Evolutionary conservation across 2,888 invertebrate species (phyloP), one percentile per base, ranked within the genome.

Genomic region (Chrysolina oricalcia): DNA sequence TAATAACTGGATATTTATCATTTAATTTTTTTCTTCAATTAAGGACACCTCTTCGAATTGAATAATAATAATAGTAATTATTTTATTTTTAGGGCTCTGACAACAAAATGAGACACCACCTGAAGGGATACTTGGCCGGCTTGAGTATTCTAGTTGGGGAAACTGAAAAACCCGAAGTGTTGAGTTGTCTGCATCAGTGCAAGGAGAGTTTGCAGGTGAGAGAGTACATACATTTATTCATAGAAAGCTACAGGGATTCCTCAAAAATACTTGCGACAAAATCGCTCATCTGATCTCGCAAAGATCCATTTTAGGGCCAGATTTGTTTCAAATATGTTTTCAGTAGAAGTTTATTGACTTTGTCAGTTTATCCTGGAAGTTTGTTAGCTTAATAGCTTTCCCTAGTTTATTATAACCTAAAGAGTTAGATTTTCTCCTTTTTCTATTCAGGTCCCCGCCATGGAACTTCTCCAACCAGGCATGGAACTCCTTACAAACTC

Each of bases 121-220:
- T 97, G 89, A 93, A 90, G 80, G 97, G 97, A n/a, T 96, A 96
- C 89, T 90, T 98, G 87, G 96, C 97, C 15, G 96, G 97, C 0
- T 91, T 98, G 78, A 95, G 95, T 43, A 92, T 97, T 67, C 89
- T 96, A 78, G 92, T 93, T 72, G 95, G 93, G n/a, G 92, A 91
- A 67, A 93, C 92, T 77, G 96, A 97, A 88, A 92, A 93, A 70
- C 90, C 93, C 0, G 91, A 92, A 71, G 95, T 96, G 0, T 90
- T 96, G 64, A 90, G 91, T 76, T 97, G 97, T 85, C 89, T 96
- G 73, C 94, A 96, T 80, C 93, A 93, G 82, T 96, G 96, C 89
- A 93, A 96, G 80, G 96, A 97, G 89, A 94, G 94, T 59, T 91
- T 95, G 79, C 94, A 92, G 83, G 87, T 87, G 81, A 81, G 74